Evolutionary conservation across 64 coral and sea anemone genomes (phyloP), one percentile per base, ranked within the genome.

Genomic region (Acropora tenuis): DNA sequence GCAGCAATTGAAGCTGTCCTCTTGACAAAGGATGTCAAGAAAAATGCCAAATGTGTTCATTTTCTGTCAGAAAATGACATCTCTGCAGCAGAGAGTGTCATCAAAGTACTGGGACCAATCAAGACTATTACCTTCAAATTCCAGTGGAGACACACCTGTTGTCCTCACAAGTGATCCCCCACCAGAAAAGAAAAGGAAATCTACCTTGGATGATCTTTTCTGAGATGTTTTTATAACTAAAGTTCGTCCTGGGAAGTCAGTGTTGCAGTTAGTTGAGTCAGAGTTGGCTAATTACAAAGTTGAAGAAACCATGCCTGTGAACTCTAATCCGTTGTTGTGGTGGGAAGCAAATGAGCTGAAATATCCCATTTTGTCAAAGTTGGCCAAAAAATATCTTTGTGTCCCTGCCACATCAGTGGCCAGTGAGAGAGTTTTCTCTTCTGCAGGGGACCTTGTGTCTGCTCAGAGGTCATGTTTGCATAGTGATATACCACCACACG

Each of bases 381-480:
- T 88, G 40, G 86, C 72, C 66, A 88, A 88, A 77, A 88, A 50
- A 77, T 88, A 61, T 73, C 74, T 88, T 50, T 88, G 86, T 73
- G 73, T 73, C 69, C 74, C 86, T 74, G 76, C 76, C 45, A 89
- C 76, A 78, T 89, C 88, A 78, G 75, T 89, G 75, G 73, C 55
- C 50, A 78, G 73, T 48, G 88, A 89, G 88, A 89, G 74, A 69
- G 75, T 79, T 80, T 89, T 89, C 61, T 89, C 88, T 16, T 77
- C 74, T 77, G 88, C 75, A 48, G 88, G 59, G 41, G 75, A 89
- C 75, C 3, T 89, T 65, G 88, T 87, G 57, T 71, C 84, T 50
- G 46, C 76, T 78, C 76, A 78, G 76, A 78, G 76, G 76, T 78
- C 76, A 19, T 78, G 76, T 3, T 76, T 76, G 74, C 4, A 1